Base-by-base conservation (phyloP, 2,888 invertebrate species). In the Drosophila flavopinicola region DNA sequence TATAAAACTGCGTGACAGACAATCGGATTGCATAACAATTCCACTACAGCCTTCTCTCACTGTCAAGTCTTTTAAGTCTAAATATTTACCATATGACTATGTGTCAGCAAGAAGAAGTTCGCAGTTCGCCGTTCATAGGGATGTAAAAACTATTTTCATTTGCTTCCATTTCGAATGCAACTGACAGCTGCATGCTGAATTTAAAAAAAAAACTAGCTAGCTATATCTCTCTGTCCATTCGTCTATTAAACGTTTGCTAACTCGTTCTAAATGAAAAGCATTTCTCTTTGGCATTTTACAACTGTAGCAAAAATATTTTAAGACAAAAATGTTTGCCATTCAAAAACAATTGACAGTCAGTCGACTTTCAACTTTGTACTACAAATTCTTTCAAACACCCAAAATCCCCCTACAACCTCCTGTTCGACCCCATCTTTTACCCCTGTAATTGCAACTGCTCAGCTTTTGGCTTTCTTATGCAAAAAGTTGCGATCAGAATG, bases 391-490 rank as follows among this genome's bases (percentile, higher is more conserved):
- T 7, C 1, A n/a, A 38, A 7, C 13, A n/a, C 30, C 6, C 29
- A 10, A 10, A 29, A 13, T 7, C 3, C 3, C 6, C 1, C 25
- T 1, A 27, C 9, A n/a, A 0, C n/a, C 13, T 7, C 11, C 5
- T 15, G 23, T 11, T 9, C 24, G 2, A 1, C 6, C 23, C n/a
- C 13, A 30, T 38, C 6, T 24, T 49, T 27, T 6, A 1, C 10
- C 17, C 25, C 6, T 27, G 61, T 57, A 67, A 56, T 65, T 61
- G 72, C 45, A 44, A 45, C 37, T 48, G 33, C 32, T 54, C 49
- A 51, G 49, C 24, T 63, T 54, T 57, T 56, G 60, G 42, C 52
- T 60, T 72, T 60, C 79, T 72, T 72, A 58, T 75, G 59, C 71
- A 45, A 59, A 59, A 59, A 51, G 17, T 74, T 42, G 58, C 45